Base-by-base conservation (phyloP, 2,888 invertebrate species). In the Cyclophora albipunctata region DNA sequence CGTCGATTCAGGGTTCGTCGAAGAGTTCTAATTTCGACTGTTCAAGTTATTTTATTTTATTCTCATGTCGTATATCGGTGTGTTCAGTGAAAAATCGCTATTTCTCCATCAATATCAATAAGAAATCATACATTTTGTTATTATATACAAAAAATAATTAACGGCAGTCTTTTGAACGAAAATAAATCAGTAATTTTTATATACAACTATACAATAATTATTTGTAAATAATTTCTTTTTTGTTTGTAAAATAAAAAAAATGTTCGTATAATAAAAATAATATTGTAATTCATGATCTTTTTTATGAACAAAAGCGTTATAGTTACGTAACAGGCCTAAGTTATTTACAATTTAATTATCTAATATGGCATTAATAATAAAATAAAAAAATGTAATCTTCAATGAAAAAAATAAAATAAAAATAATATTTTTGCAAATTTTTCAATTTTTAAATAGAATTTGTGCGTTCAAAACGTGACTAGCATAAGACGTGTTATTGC, bases 401-500 rank as follows among this genome's bases (percentile, higher is more conserved):
- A 59, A 62, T 65, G 61, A 58, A 57, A 63, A 67, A 67, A 63
- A 64, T 58, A 71, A 66, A 68, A 67, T 56, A 60, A 64, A 63
- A 62, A 59, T 55, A 52, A 62, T 62, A 62, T 62, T 65, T 64
- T 64, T 71, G 69, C 57, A 55, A 63, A 62, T 59, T 66, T 70
- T 63, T 62, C 51, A 46, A 63, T 65, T 67, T 63, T 69, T 69
- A 75, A 71, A 75, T 73, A 79, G 73, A 73, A 77, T 77, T 84
- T 85, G 86, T 85, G 86, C 87, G 85, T 81, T 82, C 75, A 76
- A 75, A 83, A 78, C 74, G 70, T 88, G 87, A 88, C 87, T 88
- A 88, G 87, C 85, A 87, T 87, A 79, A 84, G 84, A 82, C 71
- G 80, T 84, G 83, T 84, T 87, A 88, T 88, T 88, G 87, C 87